A percentile compares a stretch with the other conserved stretches of the same genome.
Evolutionary conservation across 1,140 invertebrate species (phyloP).

Genomic region (Mizuhopecten yessoensis): DNA sequence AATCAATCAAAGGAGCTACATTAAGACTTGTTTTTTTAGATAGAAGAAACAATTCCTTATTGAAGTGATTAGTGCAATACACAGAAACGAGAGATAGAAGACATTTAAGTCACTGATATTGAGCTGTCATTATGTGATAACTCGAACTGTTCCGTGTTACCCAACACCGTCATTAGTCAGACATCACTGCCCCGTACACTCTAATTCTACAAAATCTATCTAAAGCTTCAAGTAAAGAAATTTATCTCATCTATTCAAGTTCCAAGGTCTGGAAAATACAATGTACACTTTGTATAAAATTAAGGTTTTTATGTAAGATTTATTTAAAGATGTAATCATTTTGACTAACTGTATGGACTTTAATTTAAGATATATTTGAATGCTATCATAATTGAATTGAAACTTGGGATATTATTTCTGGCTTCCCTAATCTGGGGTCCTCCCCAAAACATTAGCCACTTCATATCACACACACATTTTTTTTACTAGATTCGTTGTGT

Average conservation of each 20-base stretch:
- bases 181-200: neutral
- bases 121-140: slow-evolving; percentile 1
- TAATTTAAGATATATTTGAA: neutral
- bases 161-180: neutral
- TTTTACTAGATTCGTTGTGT: neutral
- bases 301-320: slow-evolving; percentile 10
- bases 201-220: neutral
- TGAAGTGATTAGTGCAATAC: neutral
- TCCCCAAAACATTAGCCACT: neutral
- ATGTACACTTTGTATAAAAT: neutral
- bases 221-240: slow-evolving; percentile 12
- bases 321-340: slow-evolving; percentile 30
- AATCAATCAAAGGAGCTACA: neutral
- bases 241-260: slow-evolving; percentile 11
- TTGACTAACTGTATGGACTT: neutral
- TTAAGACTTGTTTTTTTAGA: neutral
- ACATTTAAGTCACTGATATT: neutral
- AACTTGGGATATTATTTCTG: neutral
- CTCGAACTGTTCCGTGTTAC: neutral
- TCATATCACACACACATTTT: neutral
- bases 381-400: neutral
- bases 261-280: neutral
- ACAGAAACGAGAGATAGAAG: neutral
- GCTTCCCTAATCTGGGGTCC: neutral
- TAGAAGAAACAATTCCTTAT: neutral